A percentile compares a stretch with the other conserved stretches of the same genome.
Conservation (phyloP, 1,140 invertebrate genomes). For the Dendroctonus ponderosae region DNA sequence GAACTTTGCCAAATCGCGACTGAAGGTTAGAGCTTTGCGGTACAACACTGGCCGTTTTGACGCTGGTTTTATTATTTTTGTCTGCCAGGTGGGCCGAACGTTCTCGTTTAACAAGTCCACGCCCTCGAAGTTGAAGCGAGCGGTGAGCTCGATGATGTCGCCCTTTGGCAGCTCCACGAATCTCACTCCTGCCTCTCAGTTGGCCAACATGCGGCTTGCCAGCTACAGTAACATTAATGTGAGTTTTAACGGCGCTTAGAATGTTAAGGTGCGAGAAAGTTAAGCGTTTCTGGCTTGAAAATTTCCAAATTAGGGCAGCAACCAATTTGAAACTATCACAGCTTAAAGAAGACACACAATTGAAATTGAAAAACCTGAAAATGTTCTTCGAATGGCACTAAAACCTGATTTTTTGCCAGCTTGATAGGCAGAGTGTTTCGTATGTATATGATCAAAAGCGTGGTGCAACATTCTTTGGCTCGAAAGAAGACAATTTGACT, state of each 20-base stretch:
- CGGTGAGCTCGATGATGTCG: conserved; percentile 93
- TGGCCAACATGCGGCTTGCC: conserved; percentile 78
- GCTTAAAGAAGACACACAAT: too few relatives aligned
- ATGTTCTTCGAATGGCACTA: background rate
- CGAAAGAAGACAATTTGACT: too few relatives aligned
- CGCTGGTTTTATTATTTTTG: background rate
- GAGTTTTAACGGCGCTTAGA: conserved; percentile 50
- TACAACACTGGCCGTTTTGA: too few relatives aligned
- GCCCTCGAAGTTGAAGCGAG: conserved; percentile 87
- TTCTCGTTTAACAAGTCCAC: conserved; percentile 90
- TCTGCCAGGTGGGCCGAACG: conserved; percentile 71
- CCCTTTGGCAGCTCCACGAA: conserved; percentile 80
- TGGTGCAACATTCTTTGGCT: too few relatives aligned
- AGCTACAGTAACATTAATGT: conserved; percentile 83
- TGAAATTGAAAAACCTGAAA: too few relatives aligned
- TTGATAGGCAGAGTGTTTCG: too few relatives aligned
- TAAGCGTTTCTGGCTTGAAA: too few relatives aligned
- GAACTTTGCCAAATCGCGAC: conserved; percentile 78
- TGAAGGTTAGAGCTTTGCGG: conserved; percentile 57
- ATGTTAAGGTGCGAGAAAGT: too few relatives aligned
- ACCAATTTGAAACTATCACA: background rate
- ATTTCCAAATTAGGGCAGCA: too few relatives aligned
- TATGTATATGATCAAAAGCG: too few relatives aligned
- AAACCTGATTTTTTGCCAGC: too few relatives aligned
- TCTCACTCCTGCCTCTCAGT: conserved; percentile 69